phyloP scores from a whole-genome alignment of 2,888 invertebrate species.

The Cloeon dipterum region DNA sequence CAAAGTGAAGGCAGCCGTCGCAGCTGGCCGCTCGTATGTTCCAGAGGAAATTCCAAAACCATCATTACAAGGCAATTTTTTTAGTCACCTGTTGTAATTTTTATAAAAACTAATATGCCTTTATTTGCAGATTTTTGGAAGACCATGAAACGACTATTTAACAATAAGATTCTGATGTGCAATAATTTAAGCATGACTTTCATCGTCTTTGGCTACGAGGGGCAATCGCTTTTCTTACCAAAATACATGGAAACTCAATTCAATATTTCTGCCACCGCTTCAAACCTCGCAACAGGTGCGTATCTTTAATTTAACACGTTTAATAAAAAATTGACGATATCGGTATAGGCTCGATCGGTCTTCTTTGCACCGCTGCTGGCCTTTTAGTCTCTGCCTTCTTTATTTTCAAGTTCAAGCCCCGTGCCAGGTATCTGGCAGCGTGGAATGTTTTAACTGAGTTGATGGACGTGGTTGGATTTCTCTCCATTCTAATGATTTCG shows the following conservation, averaged over 20 bases:
- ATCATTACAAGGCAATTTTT: not conserved
- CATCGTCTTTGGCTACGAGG: constrained; percentile 18
- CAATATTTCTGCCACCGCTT: constrained; percentile 20
- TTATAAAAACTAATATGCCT: not conserved
- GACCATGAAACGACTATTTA: constrained; percentile 14
- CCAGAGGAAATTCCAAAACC: not conserved
- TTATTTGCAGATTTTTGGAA: constrained; percentile 11
- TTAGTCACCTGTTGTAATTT: not conserved
- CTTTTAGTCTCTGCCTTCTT: not conserved
- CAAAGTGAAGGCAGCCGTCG: not conserved
- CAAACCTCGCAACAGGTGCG: constrained; percentile 24
- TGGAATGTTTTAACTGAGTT: constrained; percentile 2
- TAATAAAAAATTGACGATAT: no score
- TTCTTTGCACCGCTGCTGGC: not conserved
- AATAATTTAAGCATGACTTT: constrained; percentile 21
- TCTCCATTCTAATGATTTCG: not conserved
- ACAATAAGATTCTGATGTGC: constrained; percentile 19
- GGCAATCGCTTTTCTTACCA: constrained; percentile 25
- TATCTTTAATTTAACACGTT: no score
- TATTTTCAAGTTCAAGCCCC: not conserved
- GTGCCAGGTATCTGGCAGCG: not conserved
- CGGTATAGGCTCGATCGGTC: not conserved
- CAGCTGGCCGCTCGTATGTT: not conserved
- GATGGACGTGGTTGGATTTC: not conserved
- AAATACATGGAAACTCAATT: constrained; percentile 30